A percentile compares a stretch with the other conserved stretches of the same genome.
These are phyloP conservation scores for Thera obeliscata DNA, from an alignment of 2,888 invertebrate genomes.

Conservation along the genomic window DNA sequence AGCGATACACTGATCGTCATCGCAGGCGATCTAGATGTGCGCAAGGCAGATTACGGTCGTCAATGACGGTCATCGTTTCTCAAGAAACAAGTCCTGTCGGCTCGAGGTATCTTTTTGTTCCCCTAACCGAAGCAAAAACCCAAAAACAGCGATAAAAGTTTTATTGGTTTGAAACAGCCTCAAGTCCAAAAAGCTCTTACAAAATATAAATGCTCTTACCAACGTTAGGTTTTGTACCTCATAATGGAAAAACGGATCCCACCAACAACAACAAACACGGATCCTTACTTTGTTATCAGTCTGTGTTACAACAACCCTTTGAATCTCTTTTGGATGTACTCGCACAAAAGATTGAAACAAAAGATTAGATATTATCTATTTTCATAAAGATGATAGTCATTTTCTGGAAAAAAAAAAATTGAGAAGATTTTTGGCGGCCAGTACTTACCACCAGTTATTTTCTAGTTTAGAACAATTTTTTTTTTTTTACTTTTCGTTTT, in stretches of 20 bases:
- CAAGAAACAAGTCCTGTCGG: no score
- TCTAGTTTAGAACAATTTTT: no score
- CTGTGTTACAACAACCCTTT: neutral
- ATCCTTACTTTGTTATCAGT: neutral
- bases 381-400: no score
- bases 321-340: neutral
- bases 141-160: constrained; percentile 12
- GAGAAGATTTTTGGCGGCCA: no score
- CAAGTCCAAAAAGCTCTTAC: constrained; percentile 10
- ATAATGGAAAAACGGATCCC: neutral
- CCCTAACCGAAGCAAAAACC: constrained; percentile 5
- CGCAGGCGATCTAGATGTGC: no score
- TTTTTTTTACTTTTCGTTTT: no score
- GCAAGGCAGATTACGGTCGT: no score
- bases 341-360: neutral
- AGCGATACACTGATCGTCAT: no score
- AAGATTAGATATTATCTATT: no score
- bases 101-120: neutral
- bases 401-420: no score
- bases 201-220: constrained; percentile 10
- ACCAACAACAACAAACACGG: neutral
- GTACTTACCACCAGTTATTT: no score
- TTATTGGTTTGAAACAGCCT: constrained; percentile 8
- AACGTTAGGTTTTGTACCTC: constrained; percentile 10
- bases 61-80: no score